These are phyloP conservation scores for Macaca mulatta DNA, from an alignment of 2,113 vertebrate genomes.

Conservation along the genomic window DNA sequence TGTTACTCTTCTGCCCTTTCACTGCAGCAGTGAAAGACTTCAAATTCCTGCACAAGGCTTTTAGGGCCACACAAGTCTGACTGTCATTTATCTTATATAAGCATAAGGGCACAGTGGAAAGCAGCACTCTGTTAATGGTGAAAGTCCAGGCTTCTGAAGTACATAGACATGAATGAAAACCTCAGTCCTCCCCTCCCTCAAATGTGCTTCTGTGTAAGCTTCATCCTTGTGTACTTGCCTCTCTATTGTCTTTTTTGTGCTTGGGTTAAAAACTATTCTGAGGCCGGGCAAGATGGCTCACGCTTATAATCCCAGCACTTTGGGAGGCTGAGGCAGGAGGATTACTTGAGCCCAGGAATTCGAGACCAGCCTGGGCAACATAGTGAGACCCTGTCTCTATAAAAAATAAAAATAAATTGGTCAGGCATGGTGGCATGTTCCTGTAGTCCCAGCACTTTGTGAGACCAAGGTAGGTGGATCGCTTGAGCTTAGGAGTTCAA, in stretches of 20 bases:
- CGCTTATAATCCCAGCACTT: too few relatives aligned
- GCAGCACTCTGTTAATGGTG: neutral
- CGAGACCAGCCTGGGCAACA: too few relatives aligned
- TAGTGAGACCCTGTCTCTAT: too few relatives aligned
- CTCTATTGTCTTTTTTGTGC: neutral
- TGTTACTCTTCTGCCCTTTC: neutral
- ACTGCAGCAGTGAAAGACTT: neutral
- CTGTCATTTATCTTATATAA: neutral
- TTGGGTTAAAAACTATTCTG: neutral
- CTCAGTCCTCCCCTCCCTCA: accelerated
- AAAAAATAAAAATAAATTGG: too few relatives aligned
- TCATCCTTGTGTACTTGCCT: neutral
- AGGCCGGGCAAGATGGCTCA: neutral
- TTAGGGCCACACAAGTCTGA: neutral
- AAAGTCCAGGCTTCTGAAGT: neutral
- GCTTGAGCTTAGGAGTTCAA: too few relatives aligned
- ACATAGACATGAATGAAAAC: neutral
- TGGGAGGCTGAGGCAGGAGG: too few relatives aligned
- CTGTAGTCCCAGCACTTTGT: too few relatives aligned
- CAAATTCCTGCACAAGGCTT: neutral
- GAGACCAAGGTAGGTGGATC: too few relatives aligned
- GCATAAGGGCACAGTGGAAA: neutral
- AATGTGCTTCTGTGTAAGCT: neutral
- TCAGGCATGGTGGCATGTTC: too few relatives aligned
- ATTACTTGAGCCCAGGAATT: too few relatives aligned